Percentiles rank a stretch among this genome's conserved stretches.
phyloP scores from a whole-genome alignment of 2,797 vertebrate genomes.

The Poecilia velifera region DNA sequence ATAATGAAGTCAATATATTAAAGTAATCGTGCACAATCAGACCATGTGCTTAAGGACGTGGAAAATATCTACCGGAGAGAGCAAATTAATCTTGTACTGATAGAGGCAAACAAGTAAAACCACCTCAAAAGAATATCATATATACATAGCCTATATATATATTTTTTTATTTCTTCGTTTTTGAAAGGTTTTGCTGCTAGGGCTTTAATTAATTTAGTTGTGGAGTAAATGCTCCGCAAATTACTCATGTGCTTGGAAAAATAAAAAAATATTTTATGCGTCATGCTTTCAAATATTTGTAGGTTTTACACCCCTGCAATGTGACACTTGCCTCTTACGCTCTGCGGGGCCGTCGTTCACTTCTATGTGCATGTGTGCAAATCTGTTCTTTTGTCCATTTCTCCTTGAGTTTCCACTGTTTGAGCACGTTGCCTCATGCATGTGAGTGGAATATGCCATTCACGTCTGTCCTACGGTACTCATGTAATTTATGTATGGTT shows the following conservation, averaged over 20 bases:
- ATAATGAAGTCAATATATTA: neutral
- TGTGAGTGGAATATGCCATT: conserved; percentile 19
- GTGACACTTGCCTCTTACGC: neutral
- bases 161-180: neutral
- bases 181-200: neutral
- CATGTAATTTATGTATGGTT: neutral
- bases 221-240: neutral
- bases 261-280: neutral
- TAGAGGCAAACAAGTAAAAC: too few relatives aligned
- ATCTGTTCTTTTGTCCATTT: conserved; percentile 24
- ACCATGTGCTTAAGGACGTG: neutral
- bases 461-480: neutral
- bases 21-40: neutral
- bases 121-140: neutral
- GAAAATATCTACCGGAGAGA: too few relatives aligned
- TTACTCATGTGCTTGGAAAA: neutral
- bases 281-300: neutral
- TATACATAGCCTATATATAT: too few relatives aligned
- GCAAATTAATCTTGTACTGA: too few relatives aligned
- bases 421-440: neutral
- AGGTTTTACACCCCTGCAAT: neutral
- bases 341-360: conserved; percentile 23
- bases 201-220: neutral
- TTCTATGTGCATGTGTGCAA: conserved; percentile 24
- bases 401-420: conserved; percentile 20